A percentile compares a stretch with the other conserved stretches of the same genome.
Evolutionary conservation across 2,888 invertebrate species (phyloP).

Genomic region (Ecdyonurus torrentis): DNA sequence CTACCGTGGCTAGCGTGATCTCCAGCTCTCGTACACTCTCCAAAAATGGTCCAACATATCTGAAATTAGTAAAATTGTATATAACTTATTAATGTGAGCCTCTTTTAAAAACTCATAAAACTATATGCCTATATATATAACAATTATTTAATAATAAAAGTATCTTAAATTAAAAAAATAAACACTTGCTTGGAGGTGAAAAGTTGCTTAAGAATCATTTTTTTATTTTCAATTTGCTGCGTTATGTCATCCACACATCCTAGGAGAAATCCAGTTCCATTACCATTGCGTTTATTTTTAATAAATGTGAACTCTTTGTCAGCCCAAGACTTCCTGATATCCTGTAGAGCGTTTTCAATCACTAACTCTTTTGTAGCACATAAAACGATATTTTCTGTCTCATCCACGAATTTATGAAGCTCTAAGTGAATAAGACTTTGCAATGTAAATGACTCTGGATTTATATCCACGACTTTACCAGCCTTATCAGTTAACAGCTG

Average conservation of each 20-base stretch:
- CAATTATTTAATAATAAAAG: not conserved
- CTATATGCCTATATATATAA: not conserved
- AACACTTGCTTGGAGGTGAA: constrained; percentile 54
- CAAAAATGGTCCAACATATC: constrained; percentile 80
- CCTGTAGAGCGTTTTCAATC: constrained; percentile 77
- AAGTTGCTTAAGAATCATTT: constrained; percentile 84
- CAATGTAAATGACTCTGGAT: constrained; percentile 72
- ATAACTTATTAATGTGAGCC: too few species aligned
- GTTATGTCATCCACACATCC: constrained; percentile 71
- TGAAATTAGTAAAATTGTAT: too few species aligned
- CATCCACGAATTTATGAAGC: constrained; percentile 59
- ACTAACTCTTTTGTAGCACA: constrained; percentile 78
- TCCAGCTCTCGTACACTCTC: constrained; percentile 74
- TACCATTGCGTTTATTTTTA: constrained; percentile 35
- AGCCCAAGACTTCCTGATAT: constrained; percentile 46
- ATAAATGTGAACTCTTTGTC: constrained; percentile 23
- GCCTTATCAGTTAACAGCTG: too few species aligned
- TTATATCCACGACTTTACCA: constrained; percentile 86
- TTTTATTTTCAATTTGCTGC: constrained; percentile 70
- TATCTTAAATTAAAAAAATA: constrained; percentile 9
- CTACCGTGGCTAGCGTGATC: constrained; percentile 55
- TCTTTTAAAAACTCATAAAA: not conserved
- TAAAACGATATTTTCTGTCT: constrained; percentile 71
- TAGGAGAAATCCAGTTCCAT: constrained; percentile 65
- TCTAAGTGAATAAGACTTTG: constrained; percentile 91